Conservation (phyloP, 2,888 invertebrate genomes). For the Glyphotaelius pellucidus region DNA sequence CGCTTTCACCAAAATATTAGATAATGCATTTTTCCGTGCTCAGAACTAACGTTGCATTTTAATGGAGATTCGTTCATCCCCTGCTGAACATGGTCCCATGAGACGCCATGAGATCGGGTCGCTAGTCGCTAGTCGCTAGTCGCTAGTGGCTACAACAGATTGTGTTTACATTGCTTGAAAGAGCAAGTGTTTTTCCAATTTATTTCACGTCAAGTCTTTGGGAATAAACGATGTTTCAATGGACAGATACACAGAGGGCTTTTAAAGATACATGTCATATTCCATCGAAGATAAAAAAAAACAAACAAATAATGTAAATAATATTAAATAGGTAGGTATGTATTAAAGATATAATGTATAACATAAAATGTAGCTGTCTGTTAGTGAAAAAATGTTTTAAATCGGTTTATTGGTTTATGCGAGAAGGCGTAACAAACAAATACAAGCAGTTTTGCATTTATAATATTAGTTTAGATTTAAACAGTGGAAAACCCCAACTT, state of each 20-base stretch:
- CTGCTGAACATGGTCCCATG: constrained; percentile 9
- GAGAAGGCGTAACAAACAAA: too few species aligned
- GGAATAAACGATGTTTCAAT: constrained; percentile 54
- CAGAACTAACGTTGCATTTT: background rate
- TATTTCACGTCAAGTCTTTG: constrained; percentile 60
- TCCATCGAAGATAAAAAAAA: too few species aligned
- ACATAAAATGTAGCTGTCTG: too few species aligned
- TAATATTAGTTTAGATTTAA: too few species aligned
- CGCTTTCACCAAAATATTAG: background rate
- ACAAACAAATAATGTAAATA: too few species aligned
- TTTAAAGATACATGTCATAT: background rate
- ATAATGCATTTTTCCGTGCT: background rate
- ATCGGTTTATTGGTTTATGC: too few species aligned
- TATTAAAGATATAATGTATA: too few species aligned
- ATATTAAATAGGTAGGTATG: too few species aligned
- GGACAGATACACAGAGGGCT: too few species aligned
- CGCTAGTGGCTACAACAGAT: constrained; percentile 54
- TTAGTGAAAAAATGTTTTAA: too few species aligned
- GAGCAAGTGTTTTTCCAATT: constrained; percentile 64
- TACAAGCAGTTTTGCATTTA: too few species aligned
- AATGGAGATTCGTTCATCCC: constrained; percentile 30
- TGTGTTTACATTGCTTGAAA: constrained; percentile 61
- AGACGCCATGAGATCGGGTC: constrained; percentile 37
- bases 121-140: constrained; percentile 14
- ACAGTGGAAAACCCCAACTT: too few species aligned